Conservation (phyloP, 2,888 invertebrate species). For the Slavum lentiscoides region DNA sequence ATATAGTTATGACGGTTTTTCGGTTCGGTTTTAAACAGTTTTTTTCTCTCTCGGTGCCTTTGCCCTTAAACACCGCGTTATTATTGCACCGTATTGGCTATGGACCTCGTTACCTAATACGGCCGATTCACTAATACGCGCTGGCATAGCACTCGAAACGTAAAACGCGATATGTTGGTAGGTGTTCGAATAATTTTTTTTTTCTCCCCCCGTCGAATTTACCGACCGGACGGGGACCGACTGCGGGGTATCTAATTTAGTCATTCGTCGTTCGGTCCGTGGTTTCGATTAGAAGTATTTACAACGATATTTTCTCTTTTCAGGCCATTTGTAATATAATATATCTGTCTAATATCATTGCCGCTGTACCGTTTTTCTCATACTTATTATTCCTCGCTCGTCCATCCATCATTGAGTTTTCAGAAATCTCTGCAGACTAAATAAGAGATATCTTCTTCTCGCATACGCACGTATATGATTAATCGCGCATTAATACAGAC, state of each 20-base stretch:
- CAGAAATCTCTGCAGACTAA: constrained; percentile 11
- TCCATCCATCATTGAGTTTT: constrained; percentile 34
- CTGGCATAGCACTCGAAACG: no score
- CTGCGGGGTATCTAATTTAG: background rate
- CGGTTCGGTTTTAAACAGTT: no score
- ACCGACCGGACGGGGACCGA: background rate
- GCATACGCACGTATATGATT: constrained; percentile 12
- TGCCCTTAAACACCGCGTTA: no score
- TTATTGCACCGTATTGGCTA: no score
- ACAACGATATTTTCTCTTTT: constrained; percentile 31
- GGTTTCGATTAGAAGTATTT: constrained; percentile 13
- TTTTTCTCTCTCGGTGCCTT: no score
- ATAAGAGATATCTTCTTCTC: constrained; percentile 28
- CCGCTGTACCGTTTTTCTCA: background rate
- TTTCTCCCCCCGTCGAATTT: background rate
- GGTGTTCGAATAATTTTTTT: no score
- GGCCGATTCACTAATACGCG: no score
- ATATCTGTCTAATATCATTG: constrained; percentile 4
- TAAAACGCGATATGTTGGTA: no score
- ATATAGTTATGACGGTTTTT: no score
- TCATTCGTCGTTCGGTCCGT: constrained; percentile 3
- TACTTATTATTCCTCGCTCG: constrained; percentile 32
- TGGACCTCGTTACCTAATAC: no score
- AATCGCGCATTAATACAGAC: constrained; percentile 48
- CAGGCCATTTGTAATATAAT: constrained; percentile 6